Base-by-base conservation (phyloP, 2,113 vertebrate genomes). In the Alligator mississippiensis region DNA sequence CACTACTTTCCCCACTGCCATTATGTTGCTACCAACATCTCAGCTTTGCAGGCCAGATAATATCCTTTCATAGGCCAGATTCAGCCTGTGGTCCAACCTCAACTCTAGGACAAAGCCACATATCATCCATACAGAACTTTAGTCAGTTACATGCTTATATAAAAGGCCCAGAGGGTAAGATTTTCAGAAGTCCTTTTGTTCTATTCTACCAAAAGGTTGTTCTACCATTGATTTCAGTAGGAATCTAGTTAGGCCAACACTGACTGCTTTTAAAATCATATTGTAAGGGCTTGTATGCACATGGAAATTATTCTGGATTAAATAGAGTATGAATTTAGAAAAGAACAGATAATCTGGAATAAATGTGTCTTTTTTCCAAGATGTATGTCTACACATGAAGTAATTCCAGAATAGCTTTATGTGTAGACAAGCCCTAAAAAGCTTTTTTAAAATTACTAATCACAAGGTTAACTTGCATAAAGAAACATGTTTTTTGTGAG, bases 141-240 rank as follows among this genome's bases (percentile, higher is more conserved):
- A 70, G 28, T 17, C 68, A 66, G 4, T 66, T 92, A n/a, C 5
- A 82, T 90, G 27, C 38, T 58, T 24, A 27, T 24, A 13, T 61
- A 13, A 21, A 88, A 82, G 84, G 88, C 62, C 15, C 16, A 9
- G 70, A 22, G 64, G 14, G 72, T 75, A 55, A 6, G 28, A 76
- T 87, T 83, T 68, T 87, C 75, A 90, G 47, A 72, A 91, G 77
- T 74, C 76, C 60, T 92, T 28, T 74, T 70, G 5, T 84, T 92
- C 77, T 82, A 17, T 34, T 16, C 34, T 59, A 61, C n/a, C 30
- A 78, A 81, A 28, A 34, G 38, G 2, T 5, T 3, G 57, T 91
- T 14, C 59, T 77, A 12, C 57, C 38, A 5, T n/a, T 30, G 11
- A 1, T 79, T 84, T 90, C 19, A 80, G 28, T 81, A 47, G 38